Conservation (phyloP, 2,888 invertebrate genomes). For the Eucera pruinosa region DNA sequence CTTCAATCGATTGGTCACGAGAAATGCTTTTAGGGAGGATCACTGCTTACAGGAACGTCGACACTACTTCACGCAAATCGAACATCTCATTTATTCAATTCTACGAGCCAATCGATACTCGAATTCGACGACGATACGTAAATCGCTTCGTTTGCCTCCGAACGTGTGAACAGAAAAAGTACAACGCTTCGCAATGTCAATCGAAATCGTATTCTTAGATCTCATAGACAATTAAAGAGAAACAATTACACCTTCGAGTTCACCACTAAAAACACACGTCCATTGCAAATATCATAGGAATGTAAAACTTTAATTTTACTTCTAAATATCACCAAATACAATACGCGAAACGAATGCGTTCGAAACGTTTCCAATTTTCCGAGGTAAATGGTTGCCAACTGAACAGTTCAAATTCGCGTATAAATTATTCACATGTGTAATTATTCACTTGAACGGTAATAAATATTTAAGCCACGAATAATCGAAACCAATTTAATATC, state of each 20-base stretch:
- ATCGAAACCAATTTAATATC: neutral
- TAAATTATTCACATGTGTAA: neutral
- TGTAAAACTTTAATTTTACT: neutral
- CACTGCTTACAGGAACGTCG: neutral
- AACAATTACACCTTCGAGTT: neutral
- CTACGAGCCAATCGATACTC: neutral
- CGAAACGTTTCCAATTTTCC: neutral
- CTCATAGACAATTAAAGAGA: neutral
- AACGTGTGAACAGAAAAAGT: neutral
- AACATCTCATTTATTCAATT: neutral
- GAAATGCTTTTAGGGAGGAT: conserved; percentile 1
- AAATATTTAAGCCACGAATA: neutral
- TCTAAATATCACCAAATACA: neutral
- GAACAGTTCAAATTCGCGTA: neutral
- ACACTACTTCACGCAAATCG: neutral
- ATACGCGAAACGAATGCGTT: neutral
- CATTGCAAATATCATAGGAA: neutral
- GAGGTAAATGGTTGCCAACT: neutral
- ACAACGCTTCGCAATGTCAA: too few species aligned
- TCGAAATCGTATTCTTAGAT: neutral
- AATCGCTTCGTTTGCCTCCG: neutral
- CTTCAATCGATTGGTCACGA: conserved; percentile 41
- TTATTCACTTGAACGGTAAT: neutral
- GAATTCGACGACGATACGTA: neutral
- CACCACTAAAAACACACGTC: neutral